Conservation (phyloP, 2,888 invertebrate genomes). For the Harpagoxenus sublaevis region DNA sequence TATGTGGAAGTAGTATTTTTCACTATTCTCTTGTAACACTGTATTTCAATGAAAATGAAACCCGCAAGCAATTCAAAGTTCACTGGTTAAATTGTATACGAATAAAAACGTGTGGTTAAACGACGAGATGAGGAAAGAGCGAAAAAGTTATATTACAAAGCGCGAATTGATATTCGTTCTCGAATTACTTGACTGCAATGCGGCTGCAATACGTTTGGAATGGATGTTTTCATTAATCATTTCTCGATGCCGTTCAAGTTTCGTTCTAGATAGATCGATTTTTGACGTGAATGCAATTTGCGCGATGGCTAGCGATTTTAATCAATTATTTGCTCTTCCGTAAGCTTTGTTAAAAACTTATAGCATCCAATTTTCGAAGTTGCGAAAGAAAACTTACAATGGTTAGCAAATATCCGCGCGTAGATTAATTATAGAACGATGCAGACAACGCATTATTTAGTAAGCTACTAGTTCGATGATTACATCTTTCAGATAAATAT, state of each 20-base stretch:
- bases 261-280: conserved; percentile 27
- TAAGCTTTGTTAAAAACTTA: conserved; percentile 27
- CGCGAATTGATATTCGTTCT: conserved; percentile 46
- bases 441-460: background rate
- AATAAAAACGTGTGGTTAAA: conserved; percentile 27
- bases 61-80: conserved; percentile 4
- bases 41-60: background rate
- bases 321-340: conserved; percentile 9
- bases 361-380: background rate
- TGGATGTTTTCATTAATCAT: conserved; percentile 51
- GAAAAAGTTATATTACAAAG: conserved; percentile 44
- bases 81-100: background rate
- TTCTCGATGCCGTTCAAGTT: conserved; percentile 29
- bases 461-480: background rate
- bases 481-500: conserved; percentile 10
- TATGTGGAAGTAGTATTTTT: background rate
- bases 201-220: conserved; percentile 29
- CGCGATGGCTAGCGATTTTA: conserved; percentile 13
- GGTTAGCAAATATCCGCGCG: background rate
- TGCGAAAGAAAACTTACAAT: conserved; percentile 11
- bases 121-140: conserved; percentile 13
- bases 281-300: conserved; percentile 26
- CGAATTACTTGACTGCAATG: conserved; percentile 30
- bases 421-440: background rate
- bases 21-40: background rate